A percentile compares a stretch with the other conserved stretches of the same genome.
Conservation (phyloP, 2,113 vertebrate genomes). For the Phoenicopterus ruber region DNA sequence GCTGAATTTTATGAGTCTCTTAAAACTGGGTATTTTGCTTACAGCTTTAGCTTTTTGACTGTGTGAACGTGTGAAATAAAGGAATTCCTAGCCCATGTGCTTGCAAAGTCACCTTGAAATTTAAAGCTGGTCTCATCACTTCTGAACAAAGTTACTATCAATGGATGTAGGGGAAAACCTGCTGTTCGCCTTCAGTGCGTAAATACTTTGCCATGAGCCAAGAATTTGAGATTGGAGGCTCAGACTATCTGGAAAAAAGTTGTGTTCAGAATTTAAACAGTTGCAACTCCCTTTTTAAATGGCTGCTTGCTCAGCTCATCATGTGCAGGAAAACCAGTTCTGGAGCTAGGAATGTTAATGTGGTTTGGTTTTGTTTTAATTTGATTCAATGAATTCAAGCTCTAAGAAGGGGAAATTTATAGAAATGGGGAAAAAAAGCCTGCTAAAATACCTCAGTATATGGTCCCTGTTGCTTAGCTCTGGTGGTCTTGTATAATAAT, state of each 20-base stretch:
- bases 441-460: neutral
- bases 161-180: neutral
- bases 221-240: neutral
- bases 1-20: neutral
- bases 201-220: neutral
- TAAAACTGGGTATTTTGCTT: neutral
- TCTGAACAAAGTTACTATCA: neutral
- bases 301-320: neutral
- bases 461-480: neutral
- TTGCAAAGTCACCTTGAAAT: neutral
- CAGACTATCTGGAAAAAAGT: neutral
- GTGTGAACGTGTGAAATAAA: neutral
- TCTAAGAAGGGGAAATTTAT: neutral
- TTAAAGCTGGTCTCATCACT: neutral
- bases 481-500: neutral
- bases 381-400: neutral
- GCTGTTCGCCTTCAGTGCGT: neutral
- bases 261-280: neutral
- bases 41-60: neutral
- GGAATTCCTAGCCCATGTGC: neutral
- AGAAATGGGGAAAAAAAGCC: rapidly evolving
- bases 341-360: neutral
- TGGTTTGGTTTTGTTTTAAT: neutral
- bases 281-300: neutral
- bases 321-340: neutral